Evolutionary conservation across 2,797 vertebrate species (phyloP), one percentile per base, ranked within the genome.

Genomic region (Decapterus maruadsi): DNA sequence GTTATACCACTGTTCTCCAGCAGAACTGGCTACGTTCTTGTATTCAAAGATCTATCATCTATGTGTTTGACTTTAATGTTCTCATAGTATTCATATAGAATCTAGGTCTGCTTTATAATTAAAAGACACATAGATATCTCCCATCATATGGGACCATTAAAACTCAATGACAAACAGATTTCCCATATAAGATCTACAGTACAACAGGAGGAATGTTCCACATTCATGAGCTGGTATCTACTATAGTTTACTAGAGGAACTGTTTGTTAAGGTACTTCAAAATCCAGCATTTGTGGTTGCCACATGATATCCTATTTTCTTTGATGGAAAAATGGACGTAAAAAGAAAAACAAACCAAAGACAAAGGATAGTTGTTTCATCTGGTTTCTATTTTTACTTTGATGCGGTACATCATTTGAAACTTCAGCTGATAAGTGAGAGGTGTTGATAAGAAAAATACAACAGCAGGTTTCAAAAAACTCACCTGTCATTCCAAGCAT

Each of bases 1-100:
- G 36, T 70, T 78, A 72, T 83, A 62, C 19, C 53, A 53, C 48
- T 61, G 55, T 26, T 42, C 20, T 57, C 0, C 0, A 26, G 36
- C 8, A 66, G 22, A 60, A 61, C 72, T 50, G 12, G 20, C 34
- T 75, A 75, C 4, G 12, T 45, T 68, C 53, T 60, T 43, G 54
- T 76, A 45, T 83, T 31, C 26, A 42, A 50, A 42, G 13, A 8
- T 68, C 11, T 42, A 40, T 38, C 67, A 78, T 62, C n/a, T 63
- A 31, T 55, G 22, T 53, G 68, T 60, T 66, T 59, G 45, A 61
- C 10, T 36, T 34, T 34, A 4, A 34, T 34, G 31, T 7, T 34
- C 31, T 34, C 26, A 34, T 2, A 36, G 34, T 36, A 8, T 36
- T 36, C 4, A 36, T 36, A 36, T 8, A 36, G 34, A 36, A 36